These are phyloP conservation scores for Aphrocallistes beatrix DNA, from an alignment of 37 sponge, comb jelly and placozoan genomes.

Conservation along the genomic window DNA sequence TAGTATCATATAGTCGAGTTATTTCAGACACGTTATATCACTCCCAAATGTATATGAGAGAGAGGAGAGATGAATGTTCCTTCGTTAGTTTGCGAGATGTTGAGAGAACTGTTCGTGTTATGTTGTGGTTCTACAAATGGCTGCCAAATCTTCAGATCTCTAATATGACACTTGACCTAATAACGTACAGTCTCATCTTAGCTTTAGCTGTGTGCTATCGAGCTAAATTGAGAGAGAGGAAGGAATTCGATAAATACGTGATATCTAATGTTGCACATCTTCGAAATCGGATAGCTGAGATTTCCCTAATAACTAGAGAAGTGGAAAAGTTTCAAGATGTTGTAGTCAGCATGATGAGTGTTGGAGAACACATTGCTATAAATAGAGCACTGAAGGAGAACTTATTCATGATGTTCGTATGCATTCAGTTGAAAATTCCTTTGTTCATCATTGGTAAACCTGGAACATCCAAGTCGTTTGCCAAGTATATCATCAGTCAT, in stretches of 20 bases:
- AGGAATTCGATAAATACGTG: neutral
- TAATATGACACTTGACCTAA: neutral
- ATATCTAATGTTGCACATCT: neutral
- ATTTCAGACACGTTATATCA: too few species aligned
- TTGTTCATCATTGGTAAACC: slow-evolving; percentile 41
- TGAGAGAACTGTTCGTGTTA: slow-evolving; percentile 16
- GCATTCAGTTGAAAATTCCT: slow-evolving; percentile 39
- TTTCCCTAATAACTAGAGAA: neutral
- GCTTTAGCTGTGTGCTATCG: slow-evolving; percentile 22
- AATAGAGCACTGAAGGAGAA: slow-evolving; percentile 35
- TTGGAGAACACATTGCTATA: slow-evolving; percentile 23
- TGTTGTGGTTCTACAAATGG: slow-evolving; percentile 25
- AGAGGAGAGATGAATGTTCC: slow-evolving; percentile 25
- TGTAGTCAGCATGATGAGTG: slow-evolving; percentile 13
- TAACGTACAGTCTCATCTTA: slow-evolving; percentile 23
- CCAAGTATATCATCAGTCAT: neutral
- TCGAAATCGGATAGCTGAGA: neutral
- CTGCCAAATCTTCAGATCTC: neutral
- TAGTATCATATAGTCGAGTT: too few species aligned
- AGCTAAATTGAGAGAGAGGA: slow-evolving; percentile 26
- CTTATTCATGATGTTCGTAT: slow-evolving; percentile 43
- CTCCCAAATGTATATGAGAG: slow-evolving; percentile 25
- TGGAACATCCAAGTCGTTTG: slow-evolving; percentile 35
- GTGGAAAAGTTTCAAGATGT: slow-evolving; percentile 19
- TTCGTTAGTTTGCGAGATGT: slow-evolving; percentile 30